Percentiles rank a stretch among this genome's conserved stretches.
Evolutionary conservation across 2,113 vertebrate genomes (phyloP).

Genomic region (Plecotus auritus): DNA sequence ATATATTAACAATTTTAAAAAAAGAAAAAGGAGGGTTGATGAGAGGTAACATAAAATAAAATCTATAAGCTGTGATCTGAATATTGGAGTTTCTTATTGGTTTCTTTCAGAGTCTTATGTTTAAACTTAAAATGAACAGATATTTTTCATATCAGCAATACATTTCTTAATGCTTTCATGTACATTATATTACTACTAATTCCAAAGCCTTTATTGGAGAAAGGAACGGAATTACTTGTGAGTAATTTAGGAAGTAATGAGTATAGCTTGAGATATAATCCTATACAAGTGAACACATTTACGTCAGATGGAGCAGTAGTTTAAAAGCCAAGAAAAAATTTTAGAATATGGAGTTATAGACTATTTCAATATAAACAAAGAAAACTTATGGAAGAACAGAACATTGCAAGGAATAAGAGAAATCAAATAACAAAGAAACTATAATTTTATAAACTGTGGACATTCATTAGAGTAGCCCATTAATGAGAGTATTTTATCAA

Average conservation of each 20-base stretch:
- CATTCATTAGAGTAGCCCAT: background rate
- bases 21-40: background rate
- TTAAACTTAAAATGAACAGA: background rate
- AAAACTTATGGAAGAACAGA: background rate
- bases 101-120: background rate
- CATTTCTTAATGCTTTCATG: background rate
- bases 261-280: background rate
- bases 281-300: background rate
- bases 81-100: background rate
- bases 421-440: background rate
- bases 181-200: background rate
- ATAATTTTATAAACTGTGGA: background rate
- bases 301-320: background rate
- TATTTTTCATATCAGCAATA: background rate
- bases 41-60: slow-evolving; percentile 28
- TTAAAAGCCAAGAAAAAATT: background rate
- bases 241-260: background rate
- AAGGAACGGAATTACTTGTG: background rate
- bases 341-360: background rate
- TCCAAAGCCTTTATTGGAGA: background rate
- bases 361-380: background rate
- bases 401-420: background rate
- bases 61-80: background rate
- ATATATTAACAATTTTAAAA: background rate
- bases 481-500: background rate